Percentiles rank a stretch among this genome's conserved stretches.
Evolutionary conservation across 2,888 invertebrate species (phyloP).

Genomic region (Amaurobius ferox): DNA sequence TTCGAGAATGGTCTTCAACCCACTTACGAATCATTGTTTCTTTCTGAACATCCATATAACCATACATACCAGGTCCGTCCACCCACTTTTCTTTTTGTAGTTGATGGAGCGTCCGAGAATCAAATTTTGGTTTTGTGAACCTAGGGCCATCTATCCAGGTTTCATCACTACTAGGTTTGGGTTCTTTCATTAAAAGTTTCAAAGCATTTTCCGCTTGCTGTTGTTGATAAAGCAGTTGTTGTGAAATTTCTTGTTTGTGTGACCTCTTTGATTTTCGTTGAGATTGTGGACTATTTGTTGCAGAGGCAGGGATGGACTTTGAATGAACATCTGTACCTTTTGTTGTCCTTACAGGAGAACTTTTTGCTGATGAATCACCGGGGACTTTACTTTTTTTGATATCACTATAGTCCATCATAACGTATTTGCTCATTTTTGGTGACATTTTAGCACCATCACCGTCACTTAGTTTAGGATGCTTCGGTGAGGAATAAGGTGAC

Average conservation of each 20-base stretch:
- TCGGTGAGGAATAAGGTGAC: slow-evolving; percentile 59
- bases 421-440: slow-evolving; percentile 58
- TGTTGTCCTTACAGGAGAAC: slow-evolving; percentile 27
- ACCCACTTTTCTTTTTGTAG: slow-evolving; percentile 90
- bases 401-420: slow-evolving; percentile 55
- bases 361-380: slow-evolving; percentile 27
- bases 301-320: slow-evolving; percentile 23
- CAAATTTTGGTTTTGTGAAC: slow-evolving; percentile 79
- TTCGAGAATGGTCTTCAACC: slow-evolving; percentile 83
- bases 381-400: slow-evolving; percentile 30
- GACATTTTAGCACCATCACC: slow-evolving; percentile 47
- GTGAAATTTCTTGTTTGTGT: slow-evolving; percentile 43
- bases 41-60: slow-evolving; percentile 94
- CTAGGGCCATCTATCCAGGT: slow-evolving; percentile 98
- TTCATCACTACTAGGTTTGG: slow-evolving; percentile 83
- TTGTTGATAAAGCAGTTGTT: slow-evolving; percentile 38
- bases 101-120: slow-evolving; percentile 61
- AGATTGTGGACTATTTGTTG: slow-evolving; percentile 52
- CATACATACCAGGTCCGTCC: slow-evolving; percentile 89
- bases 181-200: slow-evolving; percentile 39
- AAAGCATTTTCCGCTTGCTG: slow-evolving; percentile 41
- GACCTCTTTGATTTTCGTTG: slow-evolving; percentile 58
- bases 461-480: slow-evolving; percentile 47
- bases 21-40: slow-evolving; percentile 94
- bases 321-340: slow-evolving; percentile 34